Evolutionary conservation across 2,113 vertebrate species (phyloP), one percentile per base, ranked within the genome.

Genomic region (Anolis sagrei): DNA sequence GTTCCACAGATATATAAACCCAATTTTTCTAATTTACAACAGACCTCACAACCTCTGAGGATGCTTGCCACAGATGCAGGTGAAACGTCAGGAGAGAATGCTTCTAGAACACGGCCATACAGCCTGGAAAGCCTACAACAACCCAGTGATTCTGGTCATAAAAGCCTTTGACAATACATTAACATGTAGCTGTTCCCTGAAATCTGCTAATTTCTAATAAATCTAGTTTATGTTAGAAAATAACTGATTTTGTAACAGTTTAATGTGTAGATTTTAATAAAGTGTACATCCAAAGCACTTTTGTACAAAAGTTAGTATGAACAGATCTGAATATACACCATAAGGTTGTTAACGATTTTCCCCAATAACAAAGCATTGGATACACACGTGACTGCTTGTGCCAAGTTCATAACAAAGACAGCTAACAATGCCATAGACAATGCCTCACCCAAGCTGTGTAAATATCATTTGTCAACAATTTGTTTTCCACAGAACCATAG

Each of bases 251-350:
- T 78, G 2, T 49, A 58, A 14, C 32, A 84, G 1, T 0, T 54
- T 93, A 93, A 79, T 90, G 66, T 10, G 11, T 79, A 86, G 44
- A 66, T 88, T 95, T 96, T 95, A 96, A 90, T 95, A 85, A 83
- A 66, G 8, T 83, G 91, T 89, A 76, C 73, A 83, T 87, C 86
- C 49, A 90, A 86, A 49, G 92, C 92, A 94, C 70, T 92, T 83
- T 74, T 89, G 72, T 85, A n/a, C 25, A 89, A 3, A 81, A 80
- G 70, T 83, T 89, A 76, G 83, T 79, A 89, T 39, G 58, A 90
- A 83, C 7, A 92, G 58, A 84, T 86, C 85, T 61, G 82, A 32
- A 58, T 86, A 69, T 85, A 91, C 18, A 69, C 83, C 72, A 90
- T 86, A 16, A 88, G 69, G 81, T 18, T 81, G 3, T 16, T 75